phyloP scores from a whole-genome alignment of 2,888 invertebrate species.

The Julus scanicus region DNA sequence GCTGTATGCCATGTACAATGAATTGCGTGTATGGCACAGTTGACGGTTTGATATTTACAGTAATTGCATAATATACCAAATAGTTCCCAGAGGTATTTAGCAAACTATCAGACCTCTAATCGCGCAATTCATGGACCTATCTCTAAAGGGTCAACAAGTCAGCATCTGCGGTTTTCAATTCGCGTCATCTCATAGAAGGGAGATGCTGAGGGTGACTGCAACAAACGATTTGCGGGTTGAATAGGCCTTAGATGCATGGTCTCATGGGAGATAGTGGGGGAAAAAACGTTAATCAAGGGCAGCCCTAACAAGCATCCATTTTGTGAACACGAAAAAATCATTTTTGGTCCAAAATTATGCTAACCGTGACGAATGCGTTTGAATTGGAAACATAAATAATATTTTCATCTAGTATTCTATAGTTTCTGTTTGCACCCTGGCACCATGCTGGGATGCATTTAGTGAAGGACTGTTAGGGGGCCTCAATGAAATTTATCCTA shows the following conservation, averaged over 20 bases:
- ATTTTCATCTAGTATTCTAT: neutral
- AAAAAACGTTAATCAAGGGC: neutral
- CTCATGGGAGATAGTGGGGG: neutral
- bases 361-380: neutral
- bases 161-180: neutral
- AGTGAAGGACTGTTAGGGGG: no score
- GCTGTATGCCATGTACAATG: neutral
- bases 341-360: neutral
- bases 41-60: neutral
- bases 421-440: no score
- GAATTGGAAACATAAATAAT: neutral
- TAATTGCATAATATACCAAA: neutral
- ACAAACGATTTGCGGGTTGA: slow-evolving; percentile 8
- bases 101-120: neutral
- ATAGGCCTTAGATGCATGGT: neutral
- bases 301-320: neutral
- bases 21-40: neutral
- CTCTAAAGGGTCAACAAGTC: slow-evolving; percentile 20
- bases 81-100: neutral
- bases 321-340: neutral
- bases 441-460: no score
- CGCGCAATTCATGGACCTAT: neutral
- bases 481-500: no score
- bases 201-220: neutral
- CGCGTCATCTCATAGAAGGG: neutral